Evolutionary conservation across 2,113 vertebrate genomes (phyloP), one percentile per base, ranked within the genome.

Genomic region (Brachirus orientalis): DNA sequence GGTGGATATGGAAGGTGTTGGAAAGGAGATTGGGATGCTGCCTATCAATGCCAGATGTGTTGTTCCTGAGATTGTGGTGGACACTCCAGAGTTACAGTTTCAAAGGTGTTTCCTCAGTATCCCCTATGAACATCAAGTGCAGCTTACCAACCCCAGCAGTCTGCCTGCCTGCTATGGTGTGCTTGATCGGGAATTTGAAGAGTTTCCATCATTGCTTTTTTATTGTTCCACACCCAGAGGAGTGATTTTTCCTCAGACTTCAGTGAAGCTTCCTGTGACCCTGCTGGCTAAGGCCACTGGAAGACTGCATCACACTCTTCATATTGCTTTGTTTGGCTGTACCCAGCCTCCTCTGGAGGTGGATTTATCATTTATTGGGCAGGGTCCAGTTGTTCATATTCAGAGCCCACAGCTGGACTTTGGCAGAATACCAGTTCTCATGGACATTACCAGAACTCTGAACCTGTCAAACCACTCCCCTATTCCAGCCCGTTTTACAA

Each of bases 11-110:
- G 89, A 94, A 0, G 94, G 92, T 1, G 88, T 96, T 0, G 93
- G 95, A 7, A 65, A 92, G 64, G 93, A 95, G 53, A 79, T 96
- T 56, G 48, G 87, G 71, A 92, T 91, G 0, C 86, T 98, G 44
- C 88, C 92, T 3, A 88, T 99, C 53, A 93, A 84, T 56, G 96
- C 95, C 38, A 96, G 96, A 50, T 97, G 96, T 54, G 3, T 93
- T 5, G 91, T 95, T 13, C 96, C 96, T 36, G 10, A 64, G 0
- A 86, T 97, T 59, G 51, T 1, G 4, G 58, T 94, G 53, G 89
- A 90, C n/a, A 86, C 74, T 20, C 71, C 90, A 0, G 0, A 77
- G 0, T 0, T 98, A 81, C 56, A 85, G 0, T 96, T 96, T 4
- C 83, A 91, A 7, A 80, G 33, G 19, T 97, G 96, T 89, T 97